Base-by-base conservation (phyloP, 2,888 invertebrate species). In the Harpalus rufipes region DNA sequence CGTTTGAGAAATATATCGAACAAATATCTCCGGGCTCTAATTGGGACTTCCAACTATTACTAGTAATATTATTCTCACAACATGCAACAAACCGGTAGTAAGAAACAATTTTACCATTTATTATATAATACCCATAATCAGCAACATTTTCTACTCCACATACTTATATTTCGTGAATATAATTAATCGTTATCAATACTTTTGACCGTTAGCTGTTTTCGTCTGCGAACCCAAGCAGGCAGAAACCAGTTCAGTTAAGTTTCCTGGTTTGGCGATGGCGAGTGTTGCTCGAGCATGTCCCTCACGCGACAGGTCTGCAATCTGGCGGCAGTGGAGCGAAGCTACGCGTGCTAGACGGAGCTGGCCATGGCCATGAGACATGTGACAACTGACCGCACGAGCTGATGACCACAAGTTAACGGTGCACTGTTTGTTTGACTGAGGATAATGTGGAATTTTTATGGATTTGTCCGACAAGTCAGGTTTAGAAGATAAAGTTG, bases 301-400 rank as follows among this genome's bases (percentile, higher is more conserved):
- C 82, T 16, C 72, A 12, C 68, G 39, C 58, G 32, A 58, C 14
- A 14, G 72, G 72, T 51, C 56, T 68, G 82, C 72, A 82, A 82
- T 82, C 65, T 82, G 39, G n/a, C 39, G 72, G 65, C 82, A 72
- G 58, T 72, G 82, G 56, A 16, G 82, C 58, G 82, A 56, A 72
- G 32, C 82, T 56, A 32, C 72, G 72, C 72, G 72, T 74, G 72
- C 72, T 18, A 44, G 10, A 41, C 68, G 14, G 12, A 39, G 7
- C 12, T 12, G 12, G 63, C 63, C 14, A 32, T 32, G 32, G 32
- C 32, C 32, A 32, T 32, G 68, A n/a, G 14, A 32, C 18, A 41
- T 74, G 72, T 74, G 72, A 74, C 72, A 16, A 74, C 8, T 74
- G 72, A 74, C 72, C 72, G 72, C 16, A 16, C 72, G 44, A 14